These are phyloP conservation scores for Leptosomus discolor DNA, from an alignment of 2,113 vertebrate genomes.

Conservation along the genomic window DNA sequence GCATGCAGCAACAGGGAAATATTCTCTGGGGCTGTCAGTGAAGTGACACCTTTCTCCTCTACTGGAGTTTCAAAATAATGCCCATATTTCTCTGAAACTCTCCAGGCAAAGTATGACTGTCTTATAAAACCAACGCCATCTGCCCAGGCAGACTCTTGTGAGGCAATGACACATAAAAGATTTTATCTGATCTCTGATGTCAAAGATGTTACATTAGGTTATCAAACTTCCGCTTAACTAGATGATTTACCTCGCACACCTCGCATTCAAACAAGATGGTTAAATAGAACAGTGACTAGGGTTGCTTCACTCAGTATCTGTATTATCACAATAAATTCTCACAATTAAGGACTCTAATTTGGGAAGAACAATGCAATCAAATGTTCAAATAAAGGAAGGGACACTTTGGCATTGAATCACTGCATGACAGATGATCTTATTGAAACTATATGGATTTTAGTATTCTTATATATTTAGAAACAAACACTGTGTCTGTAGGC, in stretches of 20 bases:
- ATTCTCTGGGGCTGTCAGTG: constrained; percentile 60
- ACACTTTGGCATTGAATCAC: neutral
- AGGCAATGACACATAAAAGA: constrained; percentile 61
- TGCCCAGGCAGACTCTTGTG: constrained; percentile 54
- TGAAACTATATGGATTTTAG: neutral
- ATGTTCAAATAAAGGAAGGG: neutral
- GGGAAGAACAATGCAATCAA: neutral
- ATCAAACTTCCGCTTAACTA: constrained; percentile 59
- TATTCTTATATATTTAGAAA: neutral
- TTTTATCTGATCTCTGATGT: constrained; percentile 63
- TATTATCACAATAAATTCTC: neutral
- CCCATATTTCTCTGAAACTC: constrained; percentile 69
- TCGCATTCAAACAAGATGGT: neutral
- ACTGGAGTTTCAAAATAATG: constrained; percentile 67
- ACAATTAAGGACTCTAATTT: neutral
- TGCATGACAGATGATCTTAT: neutral
- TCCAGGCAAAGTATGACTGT: constrained; percentile 63
- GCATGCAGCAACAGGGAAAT: constrained; percentile 67
- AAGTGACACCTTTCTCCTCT: constrained; percentile 76
- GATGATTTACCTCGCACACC: constrained; percentile 2
- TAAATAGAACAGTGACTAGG: neutral
- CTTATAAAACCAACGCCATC: constrained; percentile 71
- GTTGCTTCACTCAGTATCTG: neutral
- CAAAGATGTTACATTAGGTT: constrained; percentile 58
- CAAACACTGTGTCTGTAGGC: neutral